Base-by-base conservation (phyloP, 35 echinoderm and acorn worm genomes). In the Lytechinus pictus region DNA sequence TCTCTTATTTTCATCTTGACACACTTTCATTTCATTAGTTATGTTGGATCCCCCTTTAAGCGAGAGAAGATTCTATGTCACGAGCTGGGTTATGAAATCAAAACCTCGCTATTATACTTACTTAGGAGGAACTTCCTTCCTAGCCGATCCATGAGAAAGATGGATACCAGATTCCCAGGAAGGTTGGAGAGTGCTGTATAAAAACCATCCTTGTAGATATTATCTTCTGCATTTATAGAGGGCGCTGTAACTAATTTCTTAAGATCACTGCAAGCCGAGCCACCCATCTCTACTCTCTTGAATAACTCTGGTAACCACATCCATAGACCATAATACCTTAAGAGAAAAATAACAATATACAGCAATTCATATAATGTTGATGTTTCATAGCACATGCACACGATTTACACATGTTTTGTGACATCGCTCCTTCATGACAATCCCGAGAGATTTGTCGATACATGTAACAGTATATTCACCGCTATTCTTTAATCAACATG, bases 291-390 rank as follows among this genome's bases (percentile, higher is more conserved):
- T 51, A 97, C 95, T 86, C 96, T 94, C 52, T 89, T 60, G 94
- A 99, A 99, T 16, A 99, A 61, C 92, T 97, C 89, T 29, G 98
- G 98, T 86, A 99, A 98, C 98, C 98, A 99, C 97, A 99, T 97
- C 95, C 96, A 98, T 57, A 99, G 52, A 27, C 98, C 98, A 94
- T 99, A 99, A 89, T 97, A 99, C 9, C 98, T 99, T 53, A 27
- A 93, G 24, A 71, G 55, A 9, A 57, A 9, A 57, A 57, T 9
- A 55, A 5, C 5, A 55, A 55, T 55, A n/a, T n/a, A n/a, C n/a
- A n/a, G n/a, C n/a, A n/a, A n/a, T n/a, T n/a, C n/a, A n/a, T n/a
- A n/a, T n/a, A n/a, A n/a, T n/a, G n/a, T n/a, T n/a, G n/a, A n/a
- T n/a, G n/a, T n/a, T n/a, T n/a, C n/a, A n/a, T n/a, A n/a, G n/a